These are phyloP conservation scores for Zaprionus tsacasi DNA, from an alignment of 1,140 invertebrate genomes.

Conservation along the genomic window DNA sequence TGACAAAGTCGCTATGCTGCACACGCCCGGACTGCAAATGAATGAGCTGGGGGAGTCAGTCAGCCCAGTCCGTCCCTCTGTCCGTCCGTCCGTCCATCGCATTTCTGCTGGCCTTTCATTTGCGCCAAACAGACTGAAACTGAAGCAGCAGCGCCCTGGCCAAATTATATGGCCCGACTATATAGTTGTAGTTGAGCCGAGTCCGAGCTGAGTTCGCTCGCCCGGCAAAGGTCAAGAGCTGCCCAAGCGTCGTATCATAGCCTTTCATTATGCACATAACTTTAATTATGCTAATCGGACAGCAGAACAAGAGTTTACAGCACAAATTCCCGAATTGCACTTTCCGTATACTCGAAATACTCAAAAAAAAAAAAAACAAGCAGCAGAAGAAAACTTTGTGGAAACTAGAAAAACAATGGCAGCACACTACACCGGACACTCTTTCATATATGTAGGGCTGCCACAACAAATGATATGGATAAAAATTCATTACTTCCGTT, in stretches of 20 bases:
- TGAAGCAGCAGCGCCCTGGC: slow-evolving; percentile 25
- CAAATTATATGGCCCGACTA: slow-evolving; percentile 29
- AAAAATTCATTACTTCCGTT: slow-evolving; percentile 10
- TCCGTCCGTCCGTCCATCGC: slow-evolving; percentile 21
- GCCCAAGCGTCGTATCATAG: slow-evolving; percentile 1
- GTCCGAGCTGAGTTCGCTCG: slow-evolving; percentile 2
- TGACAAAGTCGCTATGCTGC: slow-evolving; percentile 1
- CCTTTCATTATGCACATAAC: slow-evolving; percentile 26
- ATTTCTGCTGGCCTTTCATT: slow-evolving; percentile 52
- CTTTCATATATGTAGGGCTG: neutral
- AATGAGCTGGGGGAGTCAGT: neutral
- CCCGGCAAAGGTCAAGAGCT: slow-evolving; percentile 39
- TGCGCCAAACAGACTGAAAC: slow-evolving; percentile 23
- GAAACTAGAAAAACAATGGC: neutral
- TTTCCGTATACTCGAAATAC: neutral
- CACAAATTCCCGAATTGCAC: slow-evolving; percentile 1
- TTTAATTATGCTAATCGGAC: slow-evolving; percentile 27
- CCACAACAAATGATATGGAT: slow-evolving; percentile 2
- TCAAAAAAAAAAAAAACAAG: neutral
- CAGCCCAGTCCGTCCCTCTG: slow-evolving; percentile 4
- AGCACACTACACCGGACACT: neutral
- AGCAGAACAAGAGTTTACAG: slow-evolving; percentile 16
- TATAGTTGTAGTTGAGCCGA: neutral
- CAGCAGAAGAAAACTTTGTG: neutral
- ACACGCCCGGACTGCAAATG: neutral